Evolutionary conservation across 2,797 vertebrate species (phyloP).

Genomic region (Sebastes steindachneri): DNA sequence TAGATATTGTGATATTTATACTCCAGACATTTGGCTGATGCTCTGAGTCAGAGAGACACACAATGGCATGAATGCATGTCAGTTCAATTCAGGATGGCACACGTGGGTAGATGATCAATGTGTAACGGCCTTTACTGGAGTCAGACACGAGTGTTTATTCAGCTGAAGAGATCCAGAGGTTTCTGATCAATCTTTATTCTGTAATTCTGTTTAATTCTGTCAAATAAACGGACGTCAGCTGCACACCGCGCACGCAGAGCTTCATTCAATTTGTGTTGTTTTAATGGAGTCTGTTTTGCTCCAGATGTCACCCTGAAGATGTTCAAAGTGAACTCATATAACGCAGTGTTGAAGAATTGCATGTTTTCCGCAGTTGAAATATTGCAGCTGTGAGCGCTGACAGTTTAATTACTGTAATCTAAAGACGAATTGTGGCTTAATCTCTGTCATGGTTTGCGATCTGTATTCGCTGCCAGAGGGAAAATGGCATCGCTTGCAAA

Average conservation of each 20-base stretch:
- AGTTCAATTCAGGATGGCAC: not conserved
- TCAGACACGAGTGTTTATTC: not conserved
- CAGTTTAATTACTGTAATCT: slow-evolving; percentile 74
- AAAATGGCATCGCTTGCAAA: slow-evolving; percentile 58
- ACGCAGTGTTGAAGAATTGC: slow-evolving; percentile 41
- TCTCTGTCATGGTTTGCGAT: slow-evolving; percentile 62
- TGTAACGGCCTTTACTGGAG: not conserved
- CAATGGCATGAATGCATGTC: not conserved
- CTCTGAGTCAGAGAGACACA: not conserved
- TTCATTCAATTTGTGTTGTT: slow-evolving; percentile 25
- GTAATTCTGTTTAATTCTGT: not conserved
- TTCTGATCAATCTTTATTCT: not conserved
- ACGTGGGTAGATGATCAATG: not conserved
- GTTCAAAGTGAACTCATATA: slow-evolving; percentile 50
- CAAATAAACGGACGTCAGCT: not conserved
- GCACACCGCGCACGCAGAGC: not conserved
- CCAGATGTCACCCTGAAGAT: slow-evolving; percentile 45
- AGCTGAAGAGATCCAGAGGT: not conserved
- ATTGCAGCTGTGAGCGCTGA: slow-evolving; percentile 50
- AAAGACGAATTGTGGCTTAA: slow-evolving; percentile 56
- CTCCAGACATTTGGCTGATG: slow-evolving; percentile 1
- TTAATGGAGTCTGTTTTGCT: slow-evolving; percentile 39
- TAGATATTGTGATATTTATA: slow-evolving; percentile 33
- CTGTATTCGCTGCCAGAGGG: slow-evolving; percentile 47
- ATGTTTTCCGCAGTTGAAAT: slow-evolving; percentile 54